Evolutionary conservation across 2,113 vertebrate genomes (phyloP).

Genomic region (Pseudois nayaur): DNA sequence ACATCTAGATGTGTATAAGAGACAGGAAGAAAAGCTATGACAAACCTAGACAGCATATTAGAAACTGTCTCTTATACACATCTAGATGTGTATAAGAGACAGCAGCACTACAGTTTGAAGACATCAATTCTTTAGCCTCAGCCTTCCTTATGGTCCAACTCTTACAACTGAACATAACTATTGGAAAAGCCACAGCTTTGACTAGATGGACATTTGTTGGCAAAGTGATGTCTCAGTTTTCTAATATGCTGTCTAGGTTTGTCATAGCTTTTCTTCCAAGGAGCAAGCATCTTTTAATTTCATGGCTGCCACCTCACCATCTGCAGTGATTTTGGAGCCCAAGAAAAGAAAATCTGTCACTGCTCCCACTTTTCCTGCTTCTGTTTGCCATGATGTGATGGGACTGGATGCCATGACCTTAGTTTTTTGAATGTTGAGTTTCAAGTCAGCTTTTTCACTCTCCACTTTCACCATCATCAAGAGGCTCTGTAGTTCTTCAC

Average conservation of each 20-base stretch:
- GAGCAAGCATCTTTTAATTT: neutral
- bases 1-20: too few relatives aligned
- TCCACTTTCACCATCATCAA: neutral
- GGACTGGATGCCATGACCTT: neutral
- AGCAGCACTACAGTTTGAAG: neutral
- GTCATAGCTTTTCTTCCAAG: neutral
- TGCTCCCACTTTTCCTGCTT: neutral
- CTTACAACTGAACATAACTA: neutral
- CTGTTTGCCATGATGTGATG: neutral
- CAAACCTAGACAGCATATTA: too few relatives aligned
- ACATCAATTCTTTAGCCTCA: neutral
- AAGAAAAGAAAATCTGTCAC: neutral
- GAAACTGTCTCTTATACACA: too few relatives aligned
- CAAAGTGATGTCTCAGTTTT: neutral
- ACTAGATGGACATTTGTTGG: neutral
- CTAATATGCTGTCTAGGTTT: neutral
- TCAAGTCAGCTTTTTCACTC: neutral
- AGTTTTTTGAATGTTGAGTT: neutral
- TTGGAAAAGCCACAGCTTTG: neutral
- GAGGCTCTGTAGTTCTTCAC: neutral
- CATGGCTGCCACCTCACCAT: neutral
- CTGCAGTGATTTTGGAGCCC: neutral
- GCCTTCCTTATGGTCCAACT: neutral
- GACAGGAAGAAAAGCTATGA: too few relatives aligned
- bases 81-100: too few relatives aligned